phyloP scores from a whole-genome alignment of 2,113 vertebrate species.

The Phrynosoma blainvillii region DNA sequence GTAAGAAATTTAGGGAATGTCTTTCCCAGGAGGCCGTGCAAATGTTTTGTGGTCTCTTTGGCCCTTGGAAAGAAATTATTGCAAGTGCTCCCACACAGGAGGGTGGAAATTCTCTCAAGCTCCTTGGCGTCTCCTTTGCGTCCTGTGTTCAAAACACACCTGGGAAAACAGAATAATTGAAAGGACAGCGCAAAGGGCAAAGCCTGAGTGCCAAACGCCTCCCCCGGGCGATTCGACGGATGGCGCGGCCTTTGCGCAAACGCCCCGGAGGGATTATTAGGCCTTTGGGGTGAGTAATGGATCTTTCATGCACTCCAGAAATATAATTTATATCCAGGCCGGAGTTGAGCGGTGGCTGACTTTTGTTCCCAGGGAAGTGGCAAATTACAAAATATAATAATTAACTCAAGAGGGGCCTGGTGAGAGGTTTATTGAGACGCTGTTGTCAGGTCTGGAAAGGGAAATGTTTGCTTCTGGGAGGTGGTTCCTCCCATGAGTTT shows the following conservation, averaged over 20 bases:
- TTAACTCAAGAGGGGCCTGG: no score
- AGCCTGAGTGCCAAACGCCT: not conserved
- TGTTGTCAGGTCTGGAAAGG: not conserved
- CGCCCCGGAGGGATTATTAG: not conserved
- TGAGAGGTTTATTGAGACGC: not conserved
- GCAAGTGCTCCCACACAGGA: no score
- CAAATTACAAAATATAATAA: no score
- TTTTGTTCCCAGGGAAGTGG: constrained; percentile 4
- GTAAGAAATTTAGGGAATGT: no score
- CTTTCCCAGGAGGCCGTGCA: no score
- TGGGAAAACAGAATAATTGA: not conserved
- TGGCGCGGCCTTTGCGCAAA: not conserved
- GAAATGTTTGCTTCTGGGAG: not conserved
- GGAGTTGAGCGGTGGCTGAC: no score
- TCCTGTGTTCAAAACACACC: not conserved
- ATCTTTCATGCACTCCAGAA: not conserved
- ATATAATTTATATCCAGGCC: not conserved
- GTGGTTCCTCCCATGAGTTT: not conserved
- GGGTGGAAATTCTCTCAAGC: no score
- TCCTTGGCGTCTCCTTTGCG: not conserved
- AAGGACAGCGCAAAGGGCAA: not conserved
- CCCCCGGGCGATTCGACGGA: not conserved
- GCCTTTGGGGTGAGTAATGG: constrained; percentile 5
- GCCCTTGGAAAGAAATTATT: no score
- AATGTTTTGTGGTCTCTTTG: no score